These are phyloP conservation scores for Actinostola sp. DNA, from an alignment of 92 coral and sea anemone species.

Conservation along the genomic window DNA sequence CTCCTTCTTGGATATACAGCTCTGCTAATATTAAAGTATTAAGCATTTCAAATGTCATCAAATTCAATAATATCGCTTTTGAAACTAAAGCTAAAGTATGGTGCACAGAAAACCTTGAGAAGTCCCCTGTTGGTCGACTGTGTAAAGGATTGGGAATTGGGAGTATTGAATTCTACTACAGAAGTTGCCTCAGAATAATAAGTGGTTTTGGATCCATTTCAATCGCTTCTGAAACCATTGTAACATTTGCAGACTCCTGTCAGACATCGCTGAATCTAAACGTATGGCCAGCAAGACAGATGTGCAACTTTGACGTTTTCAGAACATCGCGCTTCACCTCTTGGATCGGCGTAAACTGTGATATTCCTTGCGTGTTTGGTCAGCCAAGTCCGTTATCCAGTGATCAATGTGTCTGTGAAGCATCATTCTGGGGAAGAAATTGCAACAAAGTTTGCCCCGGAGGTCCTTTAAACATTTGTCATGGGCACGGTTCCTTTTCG, in stretches of 20 bases:
- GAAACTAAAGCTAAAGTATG: constrained; percentile 34
- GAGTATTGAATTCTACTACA: constrained; percentile 44
- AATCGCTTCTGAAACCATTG: constrained; percentile 44
- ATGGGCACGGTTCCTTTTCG: constrained; percentile 58
- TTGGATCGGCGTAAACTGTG: constrained; percentile 55
- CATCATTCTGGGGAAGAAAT: constrained; percentile 53
- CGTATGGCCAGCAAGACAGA: constrained; percentile 64
- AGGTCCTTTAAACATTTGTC: constrained; percentile 49
- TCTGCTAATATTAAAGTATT: constrained; percentile 43
- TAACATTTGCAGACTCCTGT: constrained; percentile 59
- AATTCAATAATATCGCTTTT: constrained; percentile 16
- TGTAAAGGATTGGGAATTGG: constrained; percentile 50
- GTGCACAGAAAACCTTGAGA: constrained; percentile 45
- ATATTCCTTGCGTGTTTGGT: constrained; percentile 51
- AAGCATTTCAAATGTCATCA: constrained; percentile 27
- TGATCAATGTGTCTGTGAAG: constrained; percentile 41
- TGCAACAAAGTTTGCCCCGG: constrained; percentile 56
- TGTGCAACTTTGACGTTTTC: constrained; percentile 52
- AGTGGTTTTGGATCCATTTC: constrained; percentile 28
- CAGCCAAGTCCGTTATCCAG: constrained; percentile 12
- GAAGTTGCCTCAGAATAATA: constrained; percentile 52
- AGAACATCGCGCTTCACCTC: constrained; percentile 29
- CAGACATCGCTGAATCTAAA: constrained; percentile 43
- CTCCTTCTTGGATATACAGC: constrained; percentile 61
- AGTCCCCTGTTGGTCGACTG: constrained; percentile 27